Evolutionary conservation across 2,797 vertebrate genomes (phyloP), one percentile per base, ranked within the genome.

Genomic region (Echiichthys vipera): DNA sequence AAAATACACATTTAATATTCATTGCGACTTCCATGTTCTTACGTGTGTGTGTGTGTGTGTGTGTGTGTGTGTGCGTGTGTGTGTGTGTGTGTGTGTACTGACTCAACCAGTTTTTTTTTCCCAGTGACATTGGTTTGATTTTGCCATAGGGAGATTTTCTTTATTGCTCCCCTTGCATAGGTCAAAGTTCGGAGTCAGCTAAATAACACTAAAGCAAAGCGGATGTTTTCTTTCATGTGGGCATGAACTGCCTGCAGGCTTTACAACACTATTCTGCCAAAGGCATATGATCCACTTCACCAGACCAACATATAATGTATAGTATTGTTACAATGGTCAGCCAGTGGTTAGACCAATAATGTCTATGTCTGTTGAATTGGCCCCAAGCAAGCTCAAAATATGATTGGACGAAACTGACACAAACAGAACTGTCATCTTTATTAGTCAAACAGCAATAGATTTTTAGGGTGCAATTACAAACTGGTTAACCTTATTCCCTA

Each of bases 151-250:
- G 30, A 63, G 12, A 27, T 47, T 39, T 58, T 51, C 15, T 62
- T 24, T 53, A 50, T 74, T 64, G 54, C 13, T 63, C 7, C 24
- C 2, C 25, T 54, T 71, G n/a, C 39, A 64, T 17, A 55, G 53
- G 79, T 81, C 71, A 83, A 62, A 77, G 84, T 53, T 89, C 57
- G 78, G 20, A 56, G 24, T 74, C 50, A 63, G 66, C 65, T 78
- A 46, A 81, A 63, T 57, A 71, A 66, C 75, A 80, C 51, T 69
- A 43, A 56, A 77, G 49, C 43, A 27, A 29, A 70, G 67, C 47
- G 25, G 49, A 84, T 71, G 73, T 74, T 77, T 74, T 18, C 58
- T 87, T 77, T 73, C 72, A 65, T 43, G 55, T 50, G 63, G 73
- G 22, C 43, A 51, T 77, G 50, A 85, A 78, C 43, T 45, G 42